Evolutionary conservation across 2,888 invertebrate genomes (phyloP).

Genomic region (Biston stratarius): DNA sequence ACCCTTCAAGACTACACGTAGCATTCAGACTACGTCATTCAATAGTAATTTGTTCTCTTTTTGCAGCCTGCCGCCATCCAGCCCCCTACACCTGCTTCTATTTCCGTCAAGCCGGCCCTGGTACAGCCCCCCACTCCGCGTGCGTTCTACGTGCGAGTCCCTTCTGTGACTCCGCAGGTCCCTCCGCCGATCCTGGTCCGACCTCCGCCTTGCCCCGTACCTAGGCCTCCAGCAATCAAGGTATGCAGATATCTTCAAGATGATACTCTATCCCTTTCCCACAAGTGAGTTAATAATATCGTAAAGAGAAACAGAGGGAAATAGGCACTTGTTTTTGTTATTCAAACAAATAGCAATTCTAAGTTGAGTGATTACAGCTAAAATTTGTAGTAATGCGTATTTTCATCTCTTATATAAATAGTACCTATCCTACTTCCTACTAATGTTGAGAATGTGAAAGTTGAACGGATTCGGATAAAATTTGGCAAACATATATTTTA

Average conservation of each 20-base stretch:
- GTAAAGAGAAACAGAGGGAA: too few species aligned
- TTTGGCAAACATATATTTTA: too few species aligned
- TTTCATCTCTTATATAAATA: too few species aligned
- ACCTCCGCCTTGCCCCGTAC: conserved; percentile 63
- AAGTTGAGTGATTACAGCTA: too few species aligned
- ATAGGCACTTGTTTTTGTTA: too few species aligned
- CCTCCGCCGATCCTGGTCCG: conserved; percentile 65
- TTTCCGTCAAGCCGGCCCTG: conserved; percentile 61
- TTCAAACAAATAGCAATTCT: too few species aligned
- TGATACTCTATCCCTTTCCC: too few species aligned
- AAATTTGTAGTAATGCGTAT: too few species aligned
- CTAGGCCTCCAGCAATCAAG: conserved; percentile 59
- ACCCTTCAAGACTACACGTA: background rate
- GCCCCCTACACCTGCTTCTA: conserved; percentile 62
- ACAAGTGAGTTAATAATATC: too few species aligned
- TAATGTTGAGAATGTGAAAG: too few species aligned
- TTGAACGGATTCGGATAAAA: too few species aligned
- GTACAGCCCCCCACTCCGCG: conserved; percentile 61
- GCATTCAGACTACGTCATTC: background rate
- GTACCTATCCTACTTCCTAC: too few species aligned
- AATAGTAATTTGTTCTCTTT: background rate
- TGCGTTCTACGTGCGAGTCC: conserved; percentile 65
- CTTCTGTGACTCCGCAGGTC: conserved; percentile 59
- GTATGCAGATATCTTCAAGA: conserved; percentile 45
- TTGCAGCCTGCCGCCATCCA: conserved; percentile 58